Evolutionary conservation across 2,797 vertebrate species (phyloP).

Genomic region (Centroberyx gerrardi): DNA sequence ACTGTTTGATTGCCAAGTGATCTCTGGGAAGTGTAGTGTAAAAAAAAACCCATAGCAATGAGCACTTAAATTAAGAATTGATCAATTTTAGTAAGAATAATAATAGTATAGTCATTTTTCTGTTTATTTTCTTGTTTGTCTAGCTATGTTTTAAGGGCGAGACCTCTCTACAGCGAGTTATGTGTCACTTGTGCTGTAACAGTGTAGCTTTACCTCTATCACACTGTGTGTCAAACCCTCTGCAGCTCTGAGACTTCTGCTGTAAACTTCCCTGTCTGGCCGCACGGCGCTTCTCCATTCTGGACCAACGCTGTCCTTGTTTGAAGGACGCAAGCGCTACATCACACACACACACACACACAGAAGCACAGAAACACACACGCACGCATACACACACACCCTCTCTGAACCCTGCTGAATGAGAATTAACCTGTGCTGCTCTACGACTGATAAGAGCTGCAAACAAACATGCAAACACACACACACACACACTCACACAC

Average conservation of each 20-base stretch:
- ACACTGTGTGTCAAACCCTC: constrained; percentile 16
- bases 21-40: not conserved
- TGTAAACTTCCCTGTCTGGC: constrained; percentile 6
- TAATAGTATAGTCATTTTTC: too few species aligned
- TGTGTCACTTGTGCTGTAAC: not conserved
- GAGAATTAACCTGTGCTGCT: constrained; percentile 73
- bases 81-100: too few species aligned
- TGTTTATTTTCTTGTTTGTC: too few species aligned
- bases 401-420: constrained; percentile 57
- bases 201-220: constrained; percentile 3
- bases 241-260: constrained; percentile 14
- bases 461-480: constrained; percentile 47
- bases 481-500: constrained; percentile 40
- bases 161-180: not conserved
- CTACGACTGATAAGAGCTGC: constrained; percentile 67
- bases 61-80: too few species aligned
- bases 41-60: not conserved
- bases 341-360: constrained; percentile 26
- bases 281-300: constrained; percentile 22
- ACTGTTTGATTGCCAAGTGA: not conserved
- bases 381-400: constrained; percentile 22
- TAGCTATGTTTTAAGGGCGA: not conserved
- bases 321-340: constrained; percentile 67
- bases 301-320: constrained; percentile 66
- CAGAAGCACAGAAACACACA: constrained; percentile 27